Base-by-base conservation (phyloP, 2,797 vertebrate species). In the Silurus aristotelis region DNA sequence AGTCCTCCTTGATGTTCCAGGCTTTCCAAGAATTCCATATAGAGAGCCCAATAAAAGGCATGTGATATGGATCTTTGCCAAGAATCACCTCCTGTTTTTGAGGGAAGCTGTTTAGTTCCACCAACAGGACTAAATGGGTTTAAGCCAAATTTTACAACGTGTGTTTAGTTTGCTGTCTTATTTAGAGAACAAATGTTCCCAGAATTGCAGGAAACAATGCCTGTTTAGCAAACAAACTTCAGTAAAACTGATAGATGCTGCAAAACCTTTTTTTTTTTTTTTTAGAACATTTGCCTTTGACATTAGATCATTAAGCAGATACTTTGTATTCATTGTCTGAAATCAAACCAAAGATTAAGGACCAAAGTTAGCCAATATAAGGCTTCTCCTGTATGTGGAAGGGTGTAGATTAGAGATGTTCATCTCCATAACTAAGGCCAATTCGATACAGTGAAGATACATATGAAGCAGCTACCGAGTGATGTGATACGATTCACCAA, bases 21-120 rank as follows among this genome's bases (percentile, higher is more conserved):
- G 17, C 61, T 55, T 85, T 82, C 84, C 71, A 38, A 64, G 80
- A 82, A 86, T 75, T 77, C 71, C 80, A 56, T 82, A 48, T 58
- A 75, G 20, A 76, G 70, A 76, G 25, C 22, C 20, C 6, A 68
- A 19, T 68, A 73, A 67, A 81, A 60, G 52, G 20, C 84, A 76
- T 20, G n/a, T 60, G 63, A 52, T 1, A 3, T 0, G 4, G 43
- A 25, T 86, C 27, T 15, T 1, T 46, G 60, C 71, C 84, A 73
- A 60, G 22, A 75, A 67, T 66, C 22, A 58, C 22, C 48, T 67
- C 60, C 66, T 66, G 22, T 61, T 55, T 75, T 72, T 73, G 6
- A 43, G 46, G 12, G 25, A 43, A 43, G 7, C 9, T 48, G 52
- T 56, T 80, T 61, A 22, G 48, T 66, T n/a, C 48, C 19, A 15